A percentile compares a stretch with the other conserved stretches of the same genome.
phyloP scores from a whole-genome alignment of 2,888 invertebrate species.

The Mallateleia sp. region DNA sequence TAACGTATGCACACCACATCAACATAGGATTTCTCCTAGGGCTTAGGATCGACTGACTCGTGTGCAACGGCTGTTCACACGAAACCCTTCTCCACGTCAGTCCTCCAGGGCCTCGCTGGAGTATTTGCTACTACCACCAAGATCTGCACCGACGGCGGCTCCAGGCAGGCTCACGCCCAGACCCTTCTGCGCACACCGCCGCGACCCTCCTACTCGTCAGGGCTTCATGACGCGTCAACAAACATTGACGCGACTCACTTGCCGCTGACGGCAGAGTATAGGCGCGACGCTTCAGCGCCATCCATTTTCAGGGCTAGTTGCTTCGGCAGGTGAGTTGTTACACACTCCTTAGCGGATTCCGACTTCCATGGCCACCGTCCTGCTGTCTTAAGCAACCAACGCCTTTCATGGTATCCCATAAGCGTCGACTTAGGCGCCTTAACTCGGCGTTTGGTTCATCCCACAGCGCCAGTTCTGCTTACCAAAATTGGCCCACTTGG shows the following conservation, averaged over 20 bases:
- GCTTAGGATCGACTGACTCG: slow-evolving; percentile 92
- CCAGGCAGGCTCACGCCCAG: slow-evolving; percentile 89
- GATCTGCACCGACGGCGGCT: slow-evolving; percentile 88
- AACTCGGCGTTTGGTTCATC: slow-evolving; percentile 91
- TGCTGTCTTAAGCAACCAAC: slow-evolving; percentile 90
- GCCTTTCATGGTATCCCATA: slow-evolving; percentile 88
- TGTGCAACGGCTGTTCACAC: slow-evolving; percentile 92
- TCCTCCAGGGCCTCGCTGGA: slow-evolving; percentile 92
- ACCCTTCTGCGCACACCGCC: slow-evolving; percentile 90
- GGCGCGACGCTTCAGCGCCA: slow-evolving; percentile 91
- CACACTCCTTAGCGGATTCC: slow-evolving; percentile 91
- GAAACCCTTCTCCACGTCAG: slow-evolving; percentile 92
- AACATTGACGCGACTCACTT: slow-evolving; percentile 91
- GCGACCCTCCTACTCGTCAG: slow-evolving; percentile 85
- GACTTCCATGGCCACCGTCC: slow-evolving; percentile 95
- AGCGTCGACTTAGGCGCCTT: slow-evolving; percentile 87
- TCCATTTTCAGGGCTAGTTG: slow-evolving; percentile 93
- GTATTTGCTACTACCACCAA: slow-evolving; percentile 92
- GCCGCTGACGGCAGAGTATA: slow-evolving; percentile 85
- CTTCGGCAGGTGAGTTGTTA: slow-evolving; percentile 91
- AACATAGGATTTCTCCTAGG: slow-evolving; percentile 90
- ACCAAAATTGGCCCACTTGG: slow-evolving; percentile 94
- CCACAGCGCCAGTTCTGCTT: slow-evolving; percentile 95
- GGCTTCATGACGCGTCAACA: slow-evolving; percentile 80
- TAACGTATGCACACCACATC: slow-evolving; percentile 89